Base-by-base conservation (phyloP, 1,140 invertebrate species). In the Eupristina koningsbergeri region DNA sequence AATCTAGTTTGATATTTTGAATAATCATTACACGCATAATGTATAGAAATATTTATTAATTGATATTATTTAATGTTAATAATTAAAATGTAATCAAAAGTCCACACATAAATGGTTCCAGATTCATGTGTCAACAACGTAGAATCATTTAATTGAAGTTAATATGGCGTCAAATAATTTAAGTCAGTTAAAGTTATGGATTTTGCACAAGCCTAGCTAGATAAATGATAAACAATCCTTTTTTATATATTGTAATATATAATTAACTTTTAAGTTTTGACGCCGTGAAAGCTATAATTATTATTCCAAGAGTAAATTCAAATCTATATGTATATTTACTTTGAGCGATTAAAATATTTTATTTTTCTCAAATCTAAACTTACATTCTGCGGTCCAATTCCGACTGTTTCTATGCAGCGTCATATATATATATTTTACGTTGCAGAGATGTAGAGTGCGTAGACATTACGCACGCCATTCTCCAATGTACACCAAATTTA, bases 381-480 rank as follows among this genome's bases (percentile, higher is more conserved):
- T 5, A 58, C 22, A 26, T 22, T 45, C 22, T 26, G 26, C 13
- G 67, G 36, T 71, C 29, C 67, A 13, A 41, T 71, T 71, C 39
- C 67, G 19, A 8, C 8, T 41, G 67, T 71, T 71, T 26, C 67
- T n/a, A 8, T 71, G 67, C n/a, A 41, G 36, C 26, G 15, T 71
- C 29, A 50, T 39, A 41, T 41, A 36, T 76, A 50, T 58, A 78
- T 53, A 63, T 39, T 63, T 36, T 39, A 77, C 50, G 75, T 17
- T 22, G n/a, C 61, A 29, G 41, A 29, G 47, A 31, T 61, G 69
- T 81, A 74, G 53, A 81, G 53, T 74, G 80, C 58, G 53, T 75
- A 63, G 45, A 45, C 50, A 74, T 73, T 82, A 75, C 74, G 67
- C 67, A 82, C 80, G 80, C 80, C 80, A 82, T 64, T 76, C 15